Percentiles rank a stretch among this genome's conserved stretches.
These are phyloP conservation scores for Oostethus manadensis DNA, from an alignment of 2,113 vertebrate species.

Conservation along the genomic window DNA sequence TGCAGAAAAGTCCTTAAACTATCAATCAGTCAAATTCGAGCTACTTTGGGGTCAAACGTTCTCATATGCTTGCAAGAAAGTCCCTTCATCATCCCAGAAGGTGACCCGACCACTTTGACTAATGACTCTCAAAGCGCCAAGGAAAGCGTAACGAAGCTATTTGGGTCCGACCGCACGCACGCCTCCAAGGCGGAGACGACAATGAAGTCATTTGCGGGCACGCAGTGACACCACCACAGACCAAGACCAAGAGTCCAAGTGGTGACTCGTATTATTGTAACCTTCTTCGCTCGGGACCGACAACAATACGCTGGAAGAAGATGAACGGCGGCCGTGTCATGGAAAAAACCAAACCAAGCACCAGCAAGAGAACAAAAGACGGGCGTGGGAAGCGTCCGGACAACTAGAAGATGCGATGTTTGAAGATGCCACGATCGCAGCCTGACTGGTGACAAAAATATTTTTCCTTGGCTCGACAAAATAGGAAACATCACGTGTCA, in stretches of 20 bases:
- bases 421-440: not conserved
- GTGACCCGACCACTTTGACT: not conserved
- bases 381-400: constrained; percentile 1
- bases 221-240: not conserved
- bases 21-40: not conserved
- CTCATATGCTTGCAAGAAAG: not conserved
- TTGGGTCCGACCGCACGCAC: not conserved
- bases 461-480: no score
- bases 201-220: constrained; percentile 4
- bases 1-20: not conserved
- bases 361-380: not conserved
- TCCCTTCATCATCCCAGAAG: not conserved
- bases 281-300: not conserved
- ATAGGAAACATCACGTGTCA: no score
- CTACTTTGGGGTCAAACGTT: not conserved
- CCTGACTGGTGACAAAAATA: no score
- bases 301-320: constrained; percentile 1
- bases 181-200: not conserved
- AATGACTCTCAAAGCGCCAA: not conserved
- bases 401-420: not conserved
- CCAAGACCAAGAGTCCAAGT: not conserved
- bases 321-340: not conserved
- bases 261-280: constrained; percentile 4
- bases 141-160: not conserved
- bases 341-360: not conserved